These are phyloP conservation scores for Reticulitermes lucifugus DNA, from an alignment of 2,888 invertebrate genomes.

Conservation along the genomic window DNA sequence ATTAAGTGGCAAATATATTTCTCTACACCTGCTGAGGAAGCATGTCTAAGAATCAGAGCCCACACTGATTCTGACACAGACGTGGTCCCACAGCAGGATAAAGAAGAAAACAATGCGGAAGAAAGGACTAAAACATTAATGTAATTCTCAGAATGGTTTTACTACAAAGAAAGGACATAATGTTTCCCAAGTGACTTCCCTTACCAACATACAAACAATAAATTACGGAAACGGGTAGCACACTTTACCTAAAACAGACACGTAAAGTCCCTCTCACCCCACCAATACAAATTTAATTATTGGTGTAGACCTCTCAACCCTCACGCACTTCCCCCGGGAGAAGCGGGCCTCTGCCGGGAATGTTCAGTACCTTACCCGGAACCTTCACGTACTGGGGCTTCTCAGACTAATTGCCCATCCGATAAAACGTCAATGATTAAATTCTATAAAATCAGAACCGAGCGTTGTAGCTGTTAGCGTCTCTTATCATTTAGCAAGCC, in stretches of 20 bases:
- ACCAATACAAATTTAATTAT: slow-evolving; percentile 39
- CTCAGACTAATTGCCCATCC: slow-evolving; percentile 20
- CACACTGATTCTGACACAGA: no score
- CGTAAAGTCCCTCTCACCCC: neutral
- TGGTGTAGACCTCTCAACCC: slow-evolving; percentile 8
- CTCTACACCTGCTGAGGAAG: no score
- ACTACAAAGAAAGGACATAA: neutral
- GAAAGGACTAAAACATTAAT: no score
- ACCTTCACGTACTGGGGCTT: neutral
- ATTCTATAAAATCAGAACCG: neutral
- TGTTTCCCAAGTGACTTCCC: neutral
- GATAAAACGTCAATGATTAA: neutral
- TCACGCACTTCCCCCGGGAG: neutral
- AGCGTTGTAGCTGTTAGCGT: neutral
- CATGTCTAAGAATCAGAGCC: no score
- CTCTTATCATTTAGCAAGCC: no score
- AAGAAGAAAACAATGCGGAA: no score
- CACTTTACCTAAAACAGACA: neutral
- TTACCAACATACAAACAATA: slow-evolving; percentile 36
- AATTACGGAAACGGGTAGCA: slow-evolving; percentile 10
- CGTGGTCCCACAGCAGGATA: no score
- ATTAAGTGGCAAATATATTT: no score
- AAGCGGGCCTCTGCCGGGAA: neutral
- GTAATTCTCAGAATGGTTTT: neutral
- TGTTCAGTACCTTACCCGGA: neutral